Conservation (phyloP, 2,888 invertebrate species). For the Trichogramma dendrolimi region DNA sequence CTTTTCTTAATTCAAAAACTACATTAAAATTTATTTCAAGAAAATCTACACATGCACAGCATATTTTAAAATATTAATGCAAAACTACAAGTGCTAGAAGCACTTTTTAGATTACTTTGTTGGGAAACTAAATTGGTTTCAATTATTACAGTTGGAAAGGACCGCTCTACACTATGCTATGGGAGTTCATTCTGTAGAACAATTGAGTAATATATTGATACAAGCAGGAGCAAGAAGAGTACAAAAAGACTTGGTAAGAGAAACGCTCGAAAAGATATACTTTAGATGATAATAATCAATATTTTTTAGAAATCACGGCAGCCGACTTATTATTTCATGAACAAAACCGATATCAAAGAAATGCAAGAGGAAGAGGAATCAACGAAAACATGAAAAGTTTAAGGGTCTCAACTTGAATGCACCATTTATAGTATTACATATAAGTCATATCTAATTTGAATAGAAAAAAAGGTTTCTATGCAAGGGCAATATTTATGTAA, state of each 20-base stretch:
- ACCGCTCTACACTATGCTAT: conserved; percentile 87
- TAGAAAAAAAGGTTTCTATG: conserved; percentile 11
- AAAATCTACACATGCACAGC: too few relatives aligned
- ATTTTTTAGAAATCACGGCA: conserved; percentile 69
- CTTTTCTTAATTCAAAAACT: too few relatives aligned
- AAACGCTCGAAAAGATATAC: conserved; percentile 7
- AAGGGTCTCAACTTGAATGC: background rate
- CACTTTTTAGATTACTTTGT: background rate
- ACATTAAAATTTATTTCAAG: too few relatives aligned
- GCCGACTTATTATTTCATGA: conserved; percentile 89
- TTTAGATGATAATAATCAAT: background rate
- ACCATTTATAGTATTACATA: background rate
- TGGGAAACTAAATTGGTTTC: background rate
- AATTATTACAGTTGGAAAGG: conserved; percentile 70
- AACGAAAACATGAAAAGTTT: conserved; percentile 43
- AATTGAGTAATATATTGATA: conserved; percentile 74
- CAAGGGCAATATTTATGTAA: conserved; percentile 17
- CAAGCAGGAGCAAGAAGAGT: conserved; percentile 79
- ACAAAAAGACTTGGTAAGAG: conserved; percentile 69
- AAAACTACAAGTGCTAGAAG: background rate
- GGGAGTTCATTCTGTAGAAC: conserved; percentile 81
- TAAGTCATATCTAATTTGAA: conserved; percentile 6
- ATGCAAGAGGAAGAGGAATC: conserved; percentile 80
- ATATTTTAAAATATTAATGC: background rate
- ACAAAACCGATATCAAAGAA: conserved; percentile 80